Percentiles rank a stretch among this genome's conserved stretches.
These are phyloP conservation scores for Otocyon megalotis DNA, from an alignment of 2,113 vertebrate species.

Conservation along the genomic window DNA sequence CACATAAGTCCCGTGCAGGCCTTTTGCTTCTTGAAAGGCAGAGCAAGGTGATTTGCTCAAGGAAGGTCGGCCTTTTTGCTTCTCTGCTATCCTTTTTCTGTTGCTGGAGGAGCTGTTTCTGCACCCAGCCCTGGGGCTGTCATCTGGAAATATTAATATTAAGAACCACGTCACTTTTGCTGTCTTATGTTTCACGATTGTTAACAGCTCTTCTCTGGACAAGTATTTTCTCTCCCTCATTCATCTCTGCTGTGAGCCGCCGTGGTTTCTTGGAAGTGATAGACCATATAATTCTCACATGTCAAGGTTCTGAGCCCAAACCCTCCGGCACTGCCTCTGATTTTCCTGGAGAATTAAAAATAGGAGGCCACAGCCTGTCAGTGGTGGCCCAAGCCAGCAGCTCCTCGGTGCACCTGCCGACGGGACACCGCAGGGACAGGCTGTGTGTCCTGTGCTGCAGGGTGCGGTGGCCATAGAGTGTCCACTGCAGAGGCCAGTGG, in stretches of 20 bases:
- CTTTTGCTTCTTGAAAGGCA: neutral
- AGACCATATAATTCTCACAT: slow-evolving; percentile 73
- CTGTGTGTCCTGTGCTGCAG: fast-evolving
- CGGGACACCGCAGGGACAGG: fast-evolving
- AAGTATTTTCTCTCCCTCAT: neutral
- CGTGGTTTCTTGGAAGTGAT: slow-evolving; percentile 38
- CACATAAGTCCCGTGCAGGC: fast-evolving
- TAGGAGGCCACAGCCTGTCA: fast-evolving
- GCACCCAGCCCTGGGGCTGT: neutral
- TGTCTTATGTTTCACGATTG: neutral
- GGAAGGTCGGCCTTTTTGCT: fast-evolving
- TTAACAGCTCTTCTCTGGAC: neutral
- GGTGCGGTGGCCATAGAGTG: fast-evolving
- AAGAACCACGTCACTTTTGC: neutral
- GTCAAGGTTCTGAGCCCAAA: slow-evolving; percentile 54
- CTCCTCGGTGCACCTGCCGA: neutral
- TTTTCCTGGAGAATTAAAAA: neutral
- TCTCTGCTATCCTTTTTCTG: neutral
- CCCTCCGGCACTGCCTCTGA: neutral
- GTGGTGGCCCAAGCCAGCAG: fast-evolving
- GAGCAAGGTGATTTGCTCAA: neutral
- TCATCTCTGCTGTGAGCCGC: neutral
- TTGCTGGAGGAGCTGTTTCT: neutral
- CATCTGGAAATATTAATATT: neutral
- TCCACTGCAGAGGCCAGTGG: fast-evolving